phyloP scores from a whole-genome alignment of 2,113 vertebrate species.

The Serinus canaria region DNA sequence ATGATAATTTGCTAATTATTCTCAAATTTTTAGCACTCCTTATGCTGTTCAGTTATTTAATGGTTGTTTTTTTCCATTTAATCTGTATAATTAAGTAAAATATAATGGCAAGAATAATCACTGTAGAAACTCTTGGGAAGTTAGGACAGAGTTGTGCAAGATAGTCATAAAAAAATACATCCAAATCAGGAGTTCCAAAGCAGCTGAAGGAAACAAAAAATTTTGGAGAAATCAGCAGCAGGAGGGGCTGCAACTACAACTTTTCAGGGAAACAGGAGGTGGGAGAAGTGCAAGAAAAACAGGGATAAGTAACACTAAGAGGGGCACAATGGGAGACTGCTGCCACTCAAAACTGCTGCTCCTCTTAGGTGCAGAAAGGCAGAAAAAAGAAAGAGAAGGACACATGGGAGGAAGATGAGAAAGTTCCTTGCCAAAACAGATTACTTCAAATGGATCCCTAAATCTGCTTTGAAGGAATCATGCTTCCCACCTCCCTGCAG shows the following conservation, averaged over 20 bases:
- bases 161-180: background rate
- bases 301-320: background rate
- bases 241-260: background rate
- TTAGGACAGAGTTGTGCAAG: background rate
- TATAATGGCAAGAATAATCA: background rate
- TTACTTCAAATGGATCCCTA: background rate
- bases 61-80: background rate
- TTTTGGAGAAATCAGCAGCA: background rate
- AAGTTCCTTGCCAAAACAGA: background rate
- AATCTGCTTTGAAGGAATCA: background rate
- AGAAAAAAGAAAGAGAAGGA: background rate
- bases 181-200: background rate
- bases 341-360: background rate
- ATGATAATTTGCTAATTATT: slow-evolving; percentile 57
- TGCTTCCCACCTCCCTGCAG: background rate
- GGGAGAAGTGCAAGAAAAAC: background rate
- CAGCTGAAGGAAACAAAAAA: background rate
- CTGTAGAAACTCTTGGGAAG: background rate
- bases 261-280: background rate
- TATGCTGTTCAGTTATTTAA: slow-evolving; percentile 20
- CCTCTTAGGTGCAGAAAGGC: background rate
- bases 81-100: slow-evolving; percentile 27
- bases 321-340: background rate
- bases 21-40: slow-evolving; percentile 11
- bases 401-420: background rate